phyloP scores from a whole-genome alignment of 2,113 vertebrate genomes.

The Planiliza haematocheilus region DNA sequence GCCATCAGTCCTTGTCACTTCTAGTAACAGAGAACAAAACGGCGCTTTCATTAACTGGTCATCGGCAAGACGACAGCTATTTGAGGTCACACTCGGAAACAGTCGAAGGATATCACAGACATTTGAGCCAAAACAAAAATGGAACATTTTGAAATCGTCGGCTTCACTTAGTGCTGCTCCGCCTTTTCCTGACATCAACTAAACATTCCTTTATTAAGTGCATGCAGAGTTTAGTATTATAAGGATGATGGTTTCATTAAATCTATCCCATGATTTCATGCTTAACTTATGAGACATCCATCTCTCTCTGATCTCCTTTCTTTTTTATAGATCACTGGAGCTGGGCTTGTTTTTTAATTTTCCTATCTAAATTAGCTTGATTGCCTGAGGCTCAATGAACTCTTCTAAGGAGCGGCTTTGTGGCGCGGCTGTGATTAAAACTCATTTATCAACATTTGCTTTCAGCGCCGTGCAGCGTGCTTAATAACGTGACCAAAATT shows the following conservation, averaged over 20 bases:
- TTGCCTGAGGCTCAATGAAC: conserved; percentile 25
- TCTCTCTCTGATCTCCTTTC: conserved; percentile 2
- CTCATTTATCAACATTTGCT: conserved; percentile 55
- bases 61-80: conserved; percentile 8
- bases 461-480: not conserved
- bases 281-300: conserved; percentile 6
- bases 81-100: not conserved
- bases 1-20: conserved; percentile 20
- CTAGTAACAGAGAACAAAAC: not conserved
- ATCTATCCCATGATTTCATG: not conserved
- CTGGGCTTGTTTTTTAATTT: not conserved
- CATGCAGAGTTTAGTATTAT: conserved; percentile 6
- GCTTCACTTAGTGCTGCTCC: not conserved
- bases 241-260: conserved; percentile 6
- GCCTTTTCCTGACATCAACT: not conserved
- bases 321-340: conserved; percentile 8
- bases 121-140: no score
- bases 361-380: conserved; percentile 25
- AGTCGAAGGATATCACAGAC: not conserved
- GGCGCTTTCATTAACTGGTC: not conserved
- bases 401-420: conserved; percentile 36
- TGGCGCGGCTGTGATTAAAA: conserved; percentile 37
- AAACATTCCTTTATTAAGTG: not conserved
- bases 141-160: not conserved
- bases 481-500: conserved; percentile 49